Conservation (phyloP, 2,113 vertebrate species). For the Semnornis frantzii region DNA sequence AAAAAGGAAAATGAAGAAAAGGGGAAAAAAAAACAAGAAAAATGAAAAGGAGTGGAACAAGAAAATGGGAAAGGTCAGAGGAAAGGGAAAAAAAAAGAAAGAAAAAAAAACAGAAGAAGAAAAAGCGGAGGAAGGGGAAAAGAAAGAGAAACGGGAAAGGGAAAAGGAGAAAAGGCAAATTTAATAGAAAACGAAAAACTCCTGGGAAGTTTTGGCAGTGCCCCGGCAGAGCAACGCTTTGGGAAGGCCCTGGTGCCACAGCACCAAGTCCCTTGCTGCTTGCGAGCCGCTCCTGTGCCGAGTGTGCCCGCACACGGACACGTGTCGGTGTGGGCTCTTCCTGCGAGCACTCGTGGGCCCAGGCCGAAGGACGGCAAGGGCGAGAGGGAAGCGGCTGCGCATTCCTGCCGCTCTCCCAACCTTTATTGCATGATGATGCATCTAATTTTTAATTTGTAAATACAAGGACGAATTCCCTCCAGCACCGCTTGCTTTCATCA, state of each 20-base stretch:
- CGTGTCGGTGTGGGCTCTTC: neutral
- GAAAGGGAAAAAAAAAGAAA: fast-evolving
- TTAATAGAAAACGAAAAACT: neutral
- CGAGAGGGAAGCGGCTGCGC: slow-evolving; percentile 35
- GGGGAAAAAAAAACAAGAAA: too few species aligned
- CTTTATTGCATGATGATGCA: slow-evolving; percentile 72
- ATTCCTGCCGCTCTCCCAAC: neutral
- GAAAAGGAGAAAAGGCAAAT: too few species aligned
- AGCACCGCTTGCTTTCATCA: slow-evolving; percentile 79
- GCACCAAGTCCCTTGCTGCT: neutral
- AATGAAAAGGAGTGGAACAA: neutral
- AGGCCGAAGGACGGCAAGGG: slow-evolving; percentile 14
- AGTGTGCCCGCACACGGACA: neutral
- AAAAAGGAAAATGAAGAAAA: neutral
- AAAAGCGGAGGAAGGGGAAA: fast-evolving
- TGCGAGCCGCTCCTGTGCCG: neutral
- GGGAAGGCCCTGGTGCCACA: neutral
- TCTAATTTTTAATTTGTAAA: slow-evolving; percentile 84
- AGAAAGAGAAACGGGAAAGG: too few species aligned
- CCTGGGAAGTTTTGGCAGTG: neutral
- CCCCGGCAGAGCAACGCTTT: neutral
- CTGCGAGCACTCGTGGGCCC: neutral
- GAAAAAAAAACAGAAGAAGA: too few species aligned
- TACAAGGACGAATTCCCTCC: slow-evolving; percentile 79
- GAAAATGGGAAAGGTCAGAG: neutral